phyloP scores from a whole-genome alignment of 2,797 vertebrate species.

The Acrossocheilus fasciatus region DNA sequence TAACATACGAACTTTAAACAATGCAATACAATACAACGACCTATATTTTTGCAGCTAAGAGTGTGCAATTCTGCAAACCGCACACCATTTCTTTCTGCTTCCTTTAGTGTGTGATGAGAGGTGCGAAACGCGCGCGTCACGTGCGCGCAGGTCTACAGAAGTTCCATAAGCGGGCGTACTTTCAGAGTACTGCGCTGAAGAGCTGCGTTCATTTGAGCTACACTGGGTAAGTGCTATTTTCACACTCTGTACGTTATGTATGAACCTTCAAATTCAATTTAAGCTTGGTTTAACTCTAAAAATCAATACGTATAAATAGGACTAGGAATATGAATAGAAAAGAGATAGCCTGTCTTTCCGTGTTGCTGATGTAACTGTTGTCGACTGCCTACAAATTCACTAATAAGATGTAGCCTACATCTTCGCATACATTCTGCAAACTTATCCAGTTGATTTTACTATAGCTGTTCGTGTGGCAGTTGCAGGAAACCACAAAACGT shows the following conservation, averaged over 20 bases:
- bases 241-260: too few species aligned
- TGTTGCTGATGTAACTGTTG: not conserved
- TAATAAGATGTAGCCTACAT: not conserved
- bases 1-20: too few species aligned
- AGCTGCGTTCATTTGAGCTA: not conserved
- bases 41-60: slow-evolving; percentile 4
- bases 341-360: not conserved
- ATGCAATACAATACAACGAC: not conserved
- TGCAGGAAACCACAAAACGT: slow-evolving; percentile 54
- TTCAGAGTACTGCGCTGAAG: not conserved
- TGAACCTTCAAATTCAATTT: not conserved
- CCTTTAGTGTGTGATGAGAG: slow-evolving; percentile 32
- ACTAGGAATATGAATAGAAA: not conserved
- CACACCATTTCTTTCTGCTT: slow-evolving; percentile 21
- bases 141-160: not conserved
- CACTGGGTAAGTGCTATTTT: not conserved
- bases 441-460: slow-evolving; percentile 11
- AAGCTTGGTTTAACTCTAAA: not conserved
- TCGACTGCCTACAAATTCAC: not conserved
- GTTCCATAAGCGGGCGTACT: not conserved
- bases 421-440: not conserved
- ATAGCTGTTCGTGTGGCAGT: slow-evolving; percentile 43
- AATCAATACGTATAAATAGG: not conserved
- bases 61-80: slow-evolving; percentile 20
- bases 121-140: slow-evolving; percentile 11